Evolutionary conservation across 2,113 vertebrate species (phyloP).

Genomic region (Centrocercus urophasianus): DNA sequence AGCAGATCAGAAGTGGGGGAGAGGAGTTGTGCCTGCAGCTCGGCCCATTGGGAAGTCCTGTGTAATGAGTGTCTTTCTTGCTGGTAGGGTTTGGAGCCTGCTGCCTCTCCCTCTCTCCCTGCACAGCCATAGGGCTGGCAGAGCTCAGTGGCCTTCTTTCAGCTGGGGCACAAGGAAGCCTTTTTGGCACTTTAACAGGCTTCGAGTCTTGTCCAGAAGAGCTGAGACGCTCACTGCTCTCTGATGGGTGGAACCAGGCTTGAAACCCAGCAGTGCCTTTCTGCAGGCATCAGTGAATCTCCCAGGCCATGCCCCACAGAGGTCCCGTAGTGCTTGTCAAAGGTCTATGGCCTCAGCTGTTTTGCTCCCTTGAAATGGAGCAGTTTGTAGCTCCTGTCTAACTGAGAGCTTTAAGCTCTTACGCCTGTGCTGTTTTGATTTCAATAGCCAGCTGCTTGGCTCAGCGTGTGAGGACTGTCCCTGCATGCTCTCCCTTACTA

Average conservation of each 20-base stretch:
- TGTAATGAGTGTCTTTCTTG: accelerated
- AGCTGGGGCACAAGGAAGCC: neutral
- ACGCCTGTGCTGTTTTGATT: neutral
- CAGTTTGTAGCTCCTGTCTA: neutral
- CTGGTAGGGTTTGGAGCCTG: neutral
- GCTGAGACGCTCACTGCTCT: neutral
- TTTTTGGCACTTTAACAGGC: neutral
- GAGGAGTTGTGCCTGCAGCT: neutral
- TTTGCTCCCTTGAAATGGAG: neutral
- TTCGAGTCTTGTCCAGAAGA: neutral
- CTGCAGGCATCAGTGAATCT: neutral
- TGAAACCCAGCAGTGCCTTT: neutral
- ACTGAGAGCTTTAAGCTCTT: neutral
- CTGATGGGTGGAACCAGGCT: neutral
- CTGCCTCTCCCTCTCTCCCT: too few relatives aligned
- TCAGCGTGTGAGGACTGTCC: neutral
- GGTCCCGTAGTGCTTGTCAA: accelerated
- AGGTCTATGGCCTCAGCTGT: neutral
- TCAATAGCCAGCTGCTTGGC: neutral
- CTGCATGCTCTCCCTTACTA: accelerated
- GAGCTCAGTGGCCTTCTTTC: neutral
- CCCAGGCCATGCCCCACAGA: neutral
- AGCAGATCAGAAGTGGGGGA: neutral
- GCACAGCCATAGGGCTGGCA: neutral
- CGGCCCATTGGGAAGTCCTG: neutral